A percentile compares a stretch with the other conserved stretches of the same genome.
phyloP scores from a whole-genome alignment of 2,113 vertebrate species.

The Cyrtonyx montezumae region DNA sequence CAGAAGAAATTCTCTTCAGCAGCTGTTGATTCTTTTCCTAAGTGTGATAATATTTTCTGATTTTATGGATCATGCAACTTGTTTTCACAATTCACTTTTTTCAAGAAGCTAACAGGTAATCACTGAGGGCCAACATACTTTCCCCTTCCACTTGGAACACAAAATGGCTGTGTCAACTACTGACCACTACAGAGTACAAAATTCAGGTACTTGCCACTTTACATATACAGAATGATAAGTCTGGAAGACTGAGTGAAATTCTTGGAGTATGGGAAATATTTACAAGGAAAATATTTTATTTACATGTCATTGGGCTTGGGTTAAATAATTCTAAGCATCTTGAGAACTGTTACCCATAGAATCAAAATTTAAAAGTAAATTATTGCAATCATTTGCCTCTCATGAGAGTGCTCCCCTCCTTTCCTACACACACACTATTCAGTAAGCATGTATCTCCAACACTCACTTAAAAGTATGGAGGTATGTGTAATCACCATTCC shows the following conservation, averaged over 20 bases:
- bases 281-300: neutral
- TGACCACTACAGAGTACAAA: accelerated
- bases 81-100: neutral
- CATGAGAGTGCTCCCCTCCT: neutral
- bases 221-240: neutral
- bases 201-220: neutral
- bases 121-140: neutral
- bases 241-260: neutral
- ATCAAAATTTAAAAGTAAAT: neutral
- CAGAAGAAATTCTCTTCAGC: neutral
- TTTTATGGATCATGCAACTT: neutral
- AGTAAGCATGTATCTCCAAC: neutral
- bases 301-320: neutral
- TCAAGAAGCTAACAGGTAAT: neutral
- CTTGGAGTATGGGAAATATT: neutral
- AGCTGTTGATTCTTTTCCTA: neutral
- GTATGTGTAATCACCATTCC: neutral
- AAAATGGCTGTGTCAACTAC: neutral
- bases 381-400: neutral
- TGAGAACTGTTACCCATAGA: neutral
- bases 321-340: neutral
- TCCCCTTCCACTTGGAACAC: neutral
- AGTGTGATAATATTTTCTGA: neutral
- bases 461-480: neutral
- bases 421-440: neutral